phyloP scores from a whole-genome alignment of 2,888 invertebrate species.

The Polymixis lichenea region DNA sequence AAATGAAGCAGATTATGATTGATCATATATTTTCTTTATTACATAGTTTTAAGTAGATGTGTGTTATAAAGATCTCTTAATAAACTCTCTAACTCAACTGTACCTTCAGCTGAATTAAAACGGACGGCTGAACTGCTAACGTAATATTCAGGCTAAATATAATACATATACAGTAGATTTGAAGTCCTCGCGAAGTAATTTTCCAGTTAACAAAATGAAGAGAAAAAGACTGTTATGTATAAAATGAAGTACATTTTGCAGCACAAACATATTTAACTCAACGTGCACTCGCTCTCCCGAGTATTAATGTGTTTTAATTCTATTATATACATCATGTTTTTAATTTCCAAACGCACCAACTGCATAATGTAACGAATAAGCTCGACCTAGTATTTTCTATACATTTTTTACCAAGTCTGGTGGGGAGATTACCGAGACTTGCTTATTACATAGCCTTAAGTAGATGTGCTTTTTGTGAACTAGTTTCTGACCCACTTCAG shows the following conservation, averaged over 20 bases:
- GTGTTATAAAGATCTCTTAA: too few species aligned
- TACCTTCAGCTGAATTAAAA: background rate
- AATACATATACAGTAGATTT: background rate
- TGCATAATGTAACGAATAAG: constrained; percentile 37
- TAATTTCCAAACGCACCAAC: constrained; percentile 40
- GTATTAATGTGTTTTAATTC: constrained; percentile 41
- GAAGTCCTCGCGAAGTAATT: background rate
- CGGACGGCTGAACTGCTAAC: background rate
- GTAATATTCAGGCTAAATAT: background rate
- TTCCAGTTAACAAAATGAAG: background rate
- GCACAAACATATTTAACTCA: constrained; percentile 45
- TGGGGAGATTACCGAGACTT: constrained; percentile 53
- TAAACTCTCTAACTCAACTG: too few species aligned
- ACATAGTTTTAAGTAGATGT: too few species aligned
- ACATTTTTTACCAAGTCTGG: constrained; percentile 58
- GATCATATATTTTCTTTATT: too few species aligned
- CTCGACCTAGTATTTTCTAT: constrained; percentile 50
- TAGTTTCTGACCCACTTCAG: constrained; percentile 68
- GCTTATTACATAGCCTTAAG: constrained; percentile 59
- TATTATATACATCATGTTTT: constrained; percentile 43
- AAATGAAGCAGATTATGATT: too few species aligned
- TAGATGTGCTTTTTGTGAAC: constrained; percentile 62
- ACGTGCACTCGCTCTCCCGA: constrained; percentile 18
- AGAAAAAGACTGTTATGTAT: background rate
- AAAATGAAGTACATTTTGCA: constrained; percentile 31